Evolutionary conservation across 1,140 invertebrate species (phyloP).

Genomic region (Sitobion miscanthi): DNA sequence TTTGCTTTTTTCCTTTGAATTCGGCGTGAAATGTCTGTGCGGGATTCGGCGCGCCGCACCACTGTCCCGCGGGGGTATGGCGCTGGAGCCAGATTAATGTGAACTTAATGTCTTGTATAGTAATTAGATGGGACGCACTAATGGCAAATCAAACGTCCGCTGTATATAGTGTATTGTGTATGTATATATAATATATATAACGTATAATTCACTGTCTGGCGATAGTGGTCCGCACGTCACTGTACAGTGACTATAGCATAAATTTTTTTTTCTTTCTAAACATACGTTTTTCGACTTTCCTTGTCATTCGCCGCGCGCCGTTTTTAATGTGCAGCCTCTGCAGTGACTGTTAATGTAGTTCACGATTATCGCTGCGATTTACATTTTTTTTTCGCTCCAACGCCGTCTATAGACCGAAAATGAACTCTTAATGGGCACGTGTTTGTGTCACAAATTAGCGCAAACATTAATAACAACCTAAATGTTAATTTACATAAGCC

Average conservation of each 20-base stretch:
- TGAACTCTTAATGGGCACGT: background rate
- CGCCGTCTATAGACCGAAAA: background rate
- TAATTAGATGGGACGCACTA: conserved; percentile 47
- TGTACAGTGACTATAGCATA: background rate
- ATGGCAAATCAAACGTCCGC: conserved; percentile 52
- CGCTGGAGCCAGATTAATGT: conserved; percentile 40
- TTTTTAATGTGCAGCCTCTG: background rate
- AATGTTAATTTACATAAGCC: background rate
- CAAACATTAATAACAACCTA: background rate
- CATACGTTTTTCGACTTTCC: background rate
- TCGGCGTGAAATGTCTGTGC: background rate
- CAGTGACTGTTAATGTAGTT: background rate
- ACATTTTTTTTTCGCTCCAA: background rate
- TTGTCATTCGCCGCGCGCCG: background rate
- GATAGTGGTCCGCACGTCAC: background rate
- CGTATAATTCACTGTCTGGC: background rate
- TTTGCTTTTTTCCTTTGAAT: conserved; percentile 26
- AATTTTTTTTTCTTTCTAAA: background rate
- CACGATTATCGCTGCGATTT: background rate
- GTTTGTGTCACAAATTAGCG: conserved; percentile 6
- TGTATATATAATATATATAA: background rate
- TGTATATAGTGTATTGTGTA: background rate
- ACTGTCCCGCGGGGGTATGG: background rate
- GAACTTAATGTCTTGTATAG: conserved; percentile 52
- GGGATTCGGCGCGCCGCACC: background rate